Evolutionary conservation across 2,888 invertebrate genomes (phyloP), one percentile per base, ranked within the genome.

Genomic region (Bellardia bayeri): DNA sequence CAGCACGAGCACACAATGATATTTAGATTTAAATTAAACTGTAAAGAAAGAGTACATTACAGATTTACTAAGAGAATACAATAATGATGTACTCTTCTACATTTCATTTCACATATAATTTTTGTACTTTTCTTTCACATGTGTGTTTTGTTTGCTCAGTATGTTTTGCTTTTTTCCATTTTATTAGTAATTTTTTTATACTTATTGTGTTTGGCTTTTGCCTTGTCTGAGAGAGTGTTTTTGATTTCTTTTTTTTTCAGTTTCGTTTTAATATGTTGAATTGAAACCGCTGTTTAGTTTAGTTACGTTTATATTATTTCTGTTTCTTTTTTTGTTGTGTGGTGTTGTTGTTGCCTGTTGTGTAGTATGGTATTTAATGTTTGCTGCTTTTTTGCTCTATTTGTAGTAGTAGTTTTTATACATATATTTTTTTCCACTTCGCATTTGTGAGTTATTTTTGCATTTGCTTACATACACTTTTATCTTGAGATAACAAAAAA

Each of bases 371-470:
- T 66, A 56, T 83, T 68, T 63, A 54, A 61, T 56, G 49, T 68
- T 51, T 84, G 51, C 76, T 69, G 78, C 56, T 66, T 79, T 85
- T 54, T 75, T 51, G 1, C 23, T 23, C n/a, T 11, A 30, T 7
- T 74, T 23, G 42, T 37, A 42, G 33, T 74, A 56, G 42, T 83
- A 42, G 45, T 69, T 64, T 63, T 42, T 42, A 64, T n/a, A n/a
- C n/a, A n/a, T 42, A 45, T 49, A 23, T 74, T 58, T 13, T 74
- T 30, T 30, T n/a, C n/a, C 30, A 49, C 30, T 16, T 72, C n/a
- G 7, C 51, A 76, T 66, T 16, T 81, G 71, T 69, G 71, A 84
- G 49, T 78, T 82, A 80, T 82, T 87, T 86, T 87, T 81, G 85
- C 81, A 74, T 85, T 87, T 74, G 85, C 56, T 78, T 76, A 72